Conservation (phyloP, 2,113 vertebrate species). For the Zosterops borbonicus region DNA sequence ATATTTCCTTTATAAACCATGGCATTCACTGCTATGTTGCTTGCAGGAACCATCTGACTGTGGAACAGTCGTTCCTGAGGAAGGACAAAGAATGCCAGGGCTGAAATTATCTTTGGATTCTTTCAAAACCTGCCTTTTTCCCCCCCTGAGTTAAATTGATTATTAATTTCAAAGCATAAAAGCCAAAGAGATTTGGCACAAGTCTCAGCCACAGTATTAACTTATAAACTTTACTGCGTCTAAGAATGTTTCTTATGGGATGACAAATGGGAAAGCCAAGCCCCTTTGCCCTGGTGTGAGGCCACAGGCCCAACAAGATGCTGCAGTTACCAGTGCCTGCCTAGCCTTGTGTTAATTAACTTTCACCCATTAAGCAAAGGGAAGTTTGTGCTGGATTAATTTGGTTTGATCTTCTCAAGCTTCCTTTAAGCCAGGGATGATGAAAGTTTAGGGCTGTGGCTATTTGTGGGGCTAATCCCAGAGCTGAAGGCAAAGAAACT, state of each 20-base stretch:
- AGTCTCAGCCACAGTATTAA: neutral
- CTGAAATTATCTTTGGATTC: neutral
- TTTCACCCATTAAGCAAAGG: neutral
- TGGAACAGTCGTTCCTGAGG: neutral
- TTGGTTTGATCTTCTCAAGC: neutral
- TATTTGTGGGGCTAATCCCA: neutral
- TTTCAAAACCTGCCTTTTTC: neutral
- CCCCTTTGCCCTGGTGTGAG: neutral
- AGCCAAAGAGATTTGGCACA: neutral
- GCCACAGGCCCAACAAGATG: neutral
- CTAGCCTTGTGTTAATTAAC: neutral
- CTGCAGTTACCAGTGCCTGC: neutral
- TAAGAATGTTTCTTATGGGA: neutral
- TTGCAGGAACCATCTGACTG: neutral
- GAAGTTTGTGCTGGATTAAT: neutral
- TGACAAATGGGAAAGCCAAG: neutral
- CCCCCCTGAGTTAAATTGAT: neutral
- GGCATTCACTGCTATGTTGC: neutral
- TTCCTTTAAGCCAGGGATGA: neutral
- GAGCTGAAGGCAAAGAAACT: neutral
- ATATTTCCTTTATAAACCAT: slow-evolving; percentile 22
- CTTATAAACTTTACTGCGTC: neutral
- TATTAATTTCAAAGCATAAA: neutral
- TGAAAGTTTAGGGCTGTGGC: neutral
- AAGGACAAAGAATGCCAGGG: neutral